Conservation (phyloP, 2,888 invertebrate genomes). For the Resseliella maxima region DNA sequence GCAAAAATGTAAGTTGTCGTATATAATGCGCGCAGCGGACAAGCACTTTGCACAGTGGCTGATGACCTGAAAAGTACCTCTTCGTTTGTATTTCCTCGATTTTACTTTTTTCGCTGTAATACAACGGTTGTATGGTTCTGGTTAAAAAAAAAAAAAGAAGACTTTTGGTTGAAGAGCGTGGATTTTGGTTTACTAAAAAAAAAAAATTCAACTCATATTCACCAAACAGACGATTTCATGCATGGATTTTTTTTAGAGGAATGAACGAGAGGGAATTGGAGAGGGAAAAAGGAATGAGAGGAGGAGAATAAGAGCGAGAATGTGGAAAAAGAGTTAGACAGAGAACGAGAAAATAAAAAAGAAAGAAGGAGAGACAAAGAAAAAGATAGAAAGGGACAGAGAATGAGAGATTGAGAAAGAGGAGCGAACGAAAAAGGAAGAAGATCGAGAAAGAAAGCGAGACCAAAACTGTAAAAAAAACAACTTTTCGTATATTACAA, state of each 20-base stretch:
- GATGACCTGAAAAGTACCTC: constrained; percentile 35
- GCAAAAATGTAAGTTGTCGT: too few species aligned
- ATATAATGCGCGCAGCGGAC: too few species aligned
- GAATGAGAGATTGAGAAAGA: too few species aligned
- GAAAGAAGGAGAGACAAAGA: not conserved
- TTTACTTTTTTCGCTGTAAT: not conserved
- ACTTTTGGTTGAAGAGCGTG: not conserved
- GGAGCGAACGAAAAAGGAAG: too few species aligned
- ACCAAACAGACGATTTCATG: not conserved
- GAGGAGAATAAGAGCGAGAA: too few species aligned
- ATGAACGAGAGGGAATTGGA: not conserved
- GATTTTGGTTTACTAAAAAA: not conserved
- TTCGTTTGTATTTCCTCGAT: not conserved
- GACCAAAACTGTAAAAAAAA: too few species aligned
- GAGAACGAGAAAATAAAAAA: too few species aligned
- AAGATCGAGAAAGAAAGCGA: too few species aligned
- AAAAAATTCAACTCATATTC: not conserved
- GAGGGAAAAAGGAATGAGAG: too few species aligned
- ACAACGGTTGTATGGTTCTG: not conserved
- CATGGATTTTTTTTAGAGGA: not conserved
- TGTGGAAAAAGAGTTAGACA: too few species aligned
- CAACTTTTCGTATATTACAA: not conserved
- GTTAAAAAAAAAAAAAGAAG: not conserved
- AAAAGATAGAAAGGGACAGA: too few species aligned
- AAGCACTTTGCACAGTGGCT: not conserved